Evolutionary conservation across 2,888 invertebrate species (phyloP).

Genomic region (Sceliomorpha sp.): DNA sequence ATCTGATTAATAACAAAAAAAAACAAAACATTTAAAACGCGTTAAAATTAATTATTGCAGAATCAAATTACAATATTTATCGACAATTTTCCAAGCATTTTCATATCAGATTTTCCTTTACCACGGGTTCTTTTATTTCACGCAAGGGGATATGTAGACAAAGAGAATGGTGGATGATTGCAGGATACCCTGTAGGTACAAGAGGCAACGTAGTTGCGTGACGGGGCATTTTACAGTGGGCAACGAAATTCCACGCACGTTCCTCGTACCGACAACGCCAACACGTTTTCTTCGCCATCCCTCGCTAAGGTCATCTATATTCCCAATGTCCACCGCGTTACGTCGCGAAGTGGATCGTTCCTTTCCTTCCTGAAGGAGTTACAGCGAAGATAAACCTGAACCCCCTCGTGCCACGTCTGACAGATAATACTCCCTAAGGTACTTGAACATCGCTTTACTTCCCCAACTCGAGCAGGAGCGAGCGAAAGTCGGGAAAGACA

Average conservation of each 20-base stretch:
- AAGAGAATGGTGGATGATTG: too few species aligned
- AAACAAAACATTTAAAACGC: too few species aligned
- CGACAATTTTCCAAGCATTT: too few species aligned
- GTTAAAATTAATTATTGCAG: too few species aligned
- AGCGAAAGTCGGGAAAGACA: conserved; percentile 8
- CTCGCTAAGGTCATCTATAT: conserved; percentile 54
- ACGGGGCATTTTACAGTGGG: conserved; percentile 62
- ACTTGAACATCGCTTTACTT: conserved; percentile 15
- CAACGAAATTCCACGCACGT: conserved; percentile 60
- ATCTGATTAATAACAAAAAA: too few species aligned
- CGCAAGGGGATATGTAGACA: too few species aligned
- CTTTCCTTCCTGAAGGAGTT: conserved; percentile 35
- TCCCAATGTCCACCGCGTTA: conserved; percentile 56
- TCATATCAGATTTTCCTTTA: too few species aligned
- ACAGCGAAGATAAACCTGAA: conserved; percentile 34
- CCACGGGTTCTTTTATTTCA: background rate
- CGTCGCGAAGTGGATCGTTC: conserved; percentile 29
- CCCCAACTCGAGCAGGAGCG: conserved; percentile 2
- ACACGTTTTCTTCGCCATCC: conserved; percentile 40
- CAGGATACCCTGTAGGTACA: background rate
- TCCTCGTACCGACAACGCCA: conserved; percentile 31
- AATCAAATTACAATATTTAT: too few species aligned
- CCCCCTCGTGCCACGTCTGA: conserved; percentile 29
- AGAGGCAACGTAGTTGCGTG: conserved; percentile 60
- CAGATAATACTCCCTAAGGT: conserved; percentile 26